Evolutionary conservation across 1,140 invertebrate species (phyloP).

Genomic region (Ceratina australensis): DNA sequence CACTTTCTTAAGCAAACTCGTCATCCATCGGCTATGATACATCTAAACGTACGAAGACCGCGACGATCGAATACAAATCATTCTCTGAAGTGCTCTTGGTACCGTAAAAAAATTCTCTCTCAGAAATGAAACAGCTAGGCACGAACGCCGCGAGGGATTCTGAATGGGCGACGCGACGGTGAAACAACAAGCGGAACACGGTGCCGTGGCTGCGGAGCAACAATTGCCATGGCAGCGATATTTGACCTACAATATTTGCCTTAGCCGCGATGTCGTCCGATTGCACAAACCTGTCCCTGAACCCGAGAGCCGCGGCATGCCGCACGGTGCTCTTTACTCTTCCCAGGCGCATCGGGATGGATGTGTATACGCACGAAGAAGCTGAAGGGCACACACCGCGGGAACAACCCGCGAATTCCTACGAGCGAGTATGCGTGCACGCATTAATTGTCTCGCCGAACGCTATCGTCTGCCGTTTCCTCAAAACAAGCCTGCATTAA

Average conservation of each 20-base stretch:
- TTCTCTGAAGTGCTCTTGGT: too few relatives aligned
- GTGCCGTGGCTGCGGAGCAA: neutral
- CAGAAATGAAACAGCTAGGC: too few relatives aligned
- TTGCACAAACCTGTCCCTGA: constrained; percentile 45
- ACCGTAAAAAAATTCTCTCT: too few relatives aligned
- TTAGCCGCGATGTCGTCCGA: constrained; percentile 37
- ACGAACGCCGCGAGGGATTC: neutral
- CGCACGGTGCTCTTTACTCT: constrained; percentile 42
- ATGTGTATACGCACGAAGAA: constrained; percentile 41
- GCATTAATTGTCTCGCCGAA: constrained; percentile 17
- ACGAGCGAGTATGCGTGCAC: neutral
- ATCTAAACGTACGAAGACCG: too few relatives aligned
- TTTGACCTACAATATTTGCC: constrained; percentile 46
- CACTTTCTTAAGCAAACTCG: too few relatives aligned
- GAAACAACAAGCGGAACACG: neutral
- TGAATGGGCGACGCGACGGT: too few relatives aligned
- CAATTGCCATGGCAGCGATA: constrained; percentile 35
- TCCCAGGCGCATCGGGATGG: constrained; percentile 31
- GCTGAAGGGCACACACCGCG: neutral
- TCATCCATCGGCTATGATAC: too few relatives aligned
- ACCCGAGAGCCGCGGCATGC: constrained; percentile 22
- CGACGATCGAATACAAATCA: too few relatives aligned
- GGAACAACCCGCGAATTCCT: constrained; percentile 7
- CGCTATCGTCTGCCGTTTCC: constrained; percentile 22
- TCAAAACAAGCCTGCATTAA: too few relatives aligned